A percentile compares a stretch with the other conserved stretches of the same genome.
These are phyloP conservation scores for Dipodomys spectabilis DNA, from an alignment of 2,113 vertebrate species.

Conservation along the genomic window DNA sequence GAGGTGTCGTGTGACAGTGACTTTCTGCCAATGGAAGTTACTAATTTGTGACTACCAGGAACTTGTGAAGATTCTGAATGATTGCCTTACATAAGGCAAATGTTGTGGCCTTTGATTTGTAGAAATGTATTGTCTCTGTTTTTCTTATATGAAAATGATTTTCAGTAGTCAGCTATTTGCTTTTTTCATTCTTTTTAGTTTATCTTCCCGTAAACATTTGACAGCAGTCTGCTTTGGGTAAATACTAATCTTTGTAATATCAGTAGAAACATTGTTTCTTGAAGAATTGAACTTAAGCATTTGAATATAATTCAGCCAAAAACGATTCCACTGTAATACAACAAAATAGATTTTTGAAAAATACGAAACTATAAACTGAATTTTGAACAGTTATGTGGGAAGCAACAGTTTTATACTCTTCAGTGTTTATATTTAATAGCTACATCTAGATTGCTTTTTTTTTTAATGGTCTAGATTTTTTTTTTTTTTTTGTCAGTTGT, in stretches of 20 bases:
- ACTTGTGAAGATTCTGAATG: not conserved
- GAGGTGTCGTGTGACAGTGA: not conserved
- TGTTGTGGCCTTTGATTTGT: not conserved
- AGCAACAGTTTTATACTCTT: not conserved
- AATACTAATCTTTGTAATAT: not conserved
- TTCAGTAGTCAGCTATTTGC: not conserved
- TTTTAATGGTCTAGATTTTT: not conserved
- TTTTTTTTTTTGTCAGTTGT: too few species aligned
- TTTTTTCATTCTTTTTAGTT: constrained; percentile 35
- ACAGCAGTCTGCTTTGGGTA: not conserved
- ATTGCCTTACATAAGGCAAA: not conserved
- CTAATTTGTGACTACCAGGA: not conserved
- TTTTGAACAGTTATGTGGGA: not conserved
- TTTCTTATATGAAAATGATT: not conserved
- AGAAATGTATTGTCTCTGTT: not conserved
- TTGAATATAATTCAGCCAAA: not conserved
- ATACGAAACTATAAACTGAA: not conserved
- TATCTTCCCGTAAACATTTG: not conserved
- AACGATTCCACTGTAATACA: not conserved
- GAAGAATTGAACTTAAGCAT: not conserved
- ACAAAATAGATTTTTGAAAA: constrained; percentile 19
- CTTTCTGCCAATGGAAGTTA: not conserved
- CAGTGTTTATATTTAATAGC: not conserved
- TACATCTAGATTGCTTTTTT: not conserved
- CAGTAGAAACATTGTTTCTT: not conserved